Percentiles rank a stretch among this genome's conserved stretches.
phyloP scores from a whole-genome alignment of 1,140 invertebrate genomes.

The Penaeus chinensis region DNA sequence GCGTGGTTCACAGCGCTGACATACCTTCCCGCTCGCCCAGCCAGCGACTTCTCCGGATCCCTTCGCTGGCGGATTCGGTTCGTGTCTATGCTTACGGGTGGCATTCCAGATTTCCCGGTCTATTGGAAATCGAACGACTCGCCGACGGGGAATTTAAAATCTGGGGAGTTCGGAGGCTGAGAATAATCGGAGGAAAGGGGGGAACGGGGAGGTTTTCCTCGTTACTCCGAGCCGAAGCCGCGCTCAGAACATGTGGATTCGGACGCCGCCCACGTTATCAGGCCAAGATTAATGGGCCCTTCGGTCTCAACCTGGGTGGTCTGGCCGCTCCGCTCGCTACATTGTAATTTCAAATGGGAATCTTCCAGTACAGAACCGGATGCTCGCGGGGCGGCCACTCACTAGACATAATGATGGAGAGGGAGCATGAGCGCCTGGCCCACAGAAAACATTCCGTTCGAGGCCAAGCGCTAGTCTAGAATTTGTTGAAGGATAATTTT shows the following conservation, averaged over 20 bases:
- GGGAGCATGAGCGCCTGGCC: not conserved
- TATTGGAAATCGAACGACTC: too few species aligned
- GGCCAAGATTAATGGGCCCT: constrained; percentile 52
- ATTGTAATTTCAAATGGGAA: constrained; percentile 58
- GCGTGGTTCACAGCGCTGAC: constrained; percentile 38
- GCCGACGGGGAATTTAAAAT: too few species aligned
- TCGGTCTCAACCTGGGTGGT: constrained; percentile 51
- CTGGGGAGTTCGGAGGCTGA: too few species aligned
- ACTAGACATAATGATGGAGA: constrained; percentile 32
- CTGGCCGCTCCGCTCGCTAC: constrained; percentile 30
- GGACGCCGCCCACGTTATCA: constrained; percentile 41
- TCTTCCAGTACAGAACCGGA: constrained; percentile 45
- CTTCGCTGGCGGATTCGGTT: not conserved
- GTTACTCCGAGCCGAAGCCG: not conserved
- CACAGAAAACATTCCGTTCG: not conserved
- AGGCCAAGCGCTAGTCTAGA: too few species aligned
- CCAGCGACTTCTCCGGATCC: not conserved
- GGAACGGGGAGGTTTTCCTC: too few species aligned
- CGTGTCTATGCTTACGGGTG: not conserved
- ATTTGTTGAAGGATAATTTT: not conserved
- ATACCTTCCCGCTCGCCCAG: constrained; percentile 28
- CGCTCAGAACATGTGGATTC: constrained; percentile 3
- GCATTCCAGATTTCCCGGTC: not conserved
- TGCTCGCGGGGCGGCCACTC: constrained; percentile 37
- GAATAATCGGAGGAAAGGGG: not conserved